These are phyloP conservation scores for Lacerta viridis DNA, from an alignment of 2,797 vertebrate species.

Conservation along the genomic window DNA sequence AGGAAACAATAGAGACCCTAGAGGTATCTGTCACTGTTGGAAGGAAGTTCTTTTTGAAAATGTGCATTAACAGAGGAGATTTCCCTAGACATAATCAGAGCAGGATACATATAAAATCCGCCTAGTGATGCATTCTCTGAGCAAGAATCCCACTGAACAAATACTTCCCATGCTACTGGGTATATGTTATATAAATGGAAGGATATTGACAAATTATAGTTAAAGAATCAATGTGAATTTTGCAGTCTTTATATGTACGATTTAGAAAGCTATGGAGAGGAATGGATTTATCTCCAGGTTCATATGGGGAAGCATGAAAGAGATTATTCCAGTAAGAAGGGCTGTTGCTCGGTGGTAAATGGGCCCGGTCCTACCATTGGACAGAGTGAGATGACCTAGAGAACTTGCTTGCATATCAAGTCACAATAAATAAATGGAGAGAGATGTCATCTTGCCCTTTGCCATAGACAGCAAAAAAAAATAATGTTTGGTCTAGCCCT, in stretches of 20 bases:
- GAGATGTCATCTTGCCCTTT: no score
- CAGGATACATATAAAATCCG: slow-evolving; percentile 12
- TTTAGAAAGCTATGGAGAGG: neutral
- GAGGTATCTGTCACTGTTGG: slow-evolving; percentile 1
- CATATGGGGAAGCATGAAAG: neutral
- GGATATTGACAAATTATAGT: neutral
- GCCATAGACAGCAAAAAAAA: no score
- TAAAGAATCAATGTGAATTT: neutral
- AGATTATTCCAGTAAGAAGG: neutral
- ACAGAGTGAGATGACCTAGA: no score
- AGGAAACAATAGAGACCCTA: neutral
- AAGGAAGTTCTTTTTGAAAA: slow-evolving; percentile 33
- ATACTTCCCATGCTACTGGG: neutral
- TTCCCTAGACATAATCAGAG: slow-evolving; percentile 26
- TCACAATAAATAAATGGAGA: no score
- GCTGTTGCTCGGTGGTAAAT: neutral
- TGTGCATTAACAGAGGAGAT: neutral
- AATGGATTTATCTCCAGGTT: neutral
- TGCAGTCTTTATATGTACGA: neutral
- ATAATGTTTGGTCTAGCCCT: no score
- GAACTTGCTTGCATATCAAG: no score
- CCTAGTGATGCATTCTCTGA: neutral
- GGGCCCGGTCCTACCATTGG: no score
- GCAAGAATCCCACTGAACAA: neutral
- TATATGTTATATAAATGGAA: slow-evolving; percentile 10